Evolutionary conservation across 2,113 vertebrate genomes (phyloP).

Genomic region (cat (Felis catus)): DNA sequence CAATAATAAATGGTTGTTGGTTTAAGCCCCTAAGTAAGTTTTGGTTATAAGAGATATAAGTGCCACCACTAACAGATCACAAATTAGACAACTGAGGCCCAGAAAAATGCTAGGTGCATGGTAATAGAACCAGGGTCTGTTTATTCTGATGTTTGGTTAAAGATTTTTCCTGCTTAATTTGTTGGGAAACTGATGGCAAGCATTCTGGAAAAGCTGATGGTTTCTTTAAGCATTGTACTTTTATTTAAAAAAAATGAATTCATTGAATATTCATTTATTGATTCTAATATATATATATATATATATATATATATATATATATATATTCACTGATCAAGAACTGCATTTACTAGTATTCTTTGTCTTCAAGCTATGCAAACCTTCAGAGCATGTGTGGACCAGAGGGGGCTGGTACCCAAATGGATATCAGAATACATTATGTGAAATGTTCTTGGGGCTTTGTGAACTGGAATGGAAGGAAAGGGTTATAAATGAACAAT

Average conservation of each 20-base stretch:
- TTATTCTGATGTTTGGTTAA: background rate
- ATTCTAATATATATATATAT: background rate
- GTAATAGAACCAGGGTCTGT: background rate
- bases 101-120: background rate
- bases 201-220: background rate
- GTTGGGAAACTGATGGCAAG: background rate
- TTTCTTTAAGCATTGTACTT: background rate
- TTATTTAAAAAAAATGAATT: background rate
- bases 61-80: background rate
- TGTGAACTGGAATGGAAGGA: background rate
- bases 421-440: accelerated
- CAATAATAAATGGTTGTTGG: background rate
- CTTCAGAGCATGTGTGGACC: background rate
- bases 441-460: background rate
- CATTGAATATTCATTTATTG: background rate
- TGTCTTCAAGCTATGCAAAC: background rate
- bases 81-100: background rate
- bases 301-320: too few species aligned
- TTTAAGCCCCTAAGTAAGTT: background rate
- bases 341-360: background rate
- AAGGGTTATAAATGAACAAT: accelerated
- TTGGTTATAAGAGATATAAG: accelerated
- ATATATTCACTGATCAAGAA: background rate
- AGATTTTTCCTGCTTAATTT: background rate
- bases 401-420: too few species aligned